These are phyloP conservation scores for Calliopsis andreniformis DNA, from an alignment of 1,140 invertebrate genomes.

Conservation along the genomic window DNA sequence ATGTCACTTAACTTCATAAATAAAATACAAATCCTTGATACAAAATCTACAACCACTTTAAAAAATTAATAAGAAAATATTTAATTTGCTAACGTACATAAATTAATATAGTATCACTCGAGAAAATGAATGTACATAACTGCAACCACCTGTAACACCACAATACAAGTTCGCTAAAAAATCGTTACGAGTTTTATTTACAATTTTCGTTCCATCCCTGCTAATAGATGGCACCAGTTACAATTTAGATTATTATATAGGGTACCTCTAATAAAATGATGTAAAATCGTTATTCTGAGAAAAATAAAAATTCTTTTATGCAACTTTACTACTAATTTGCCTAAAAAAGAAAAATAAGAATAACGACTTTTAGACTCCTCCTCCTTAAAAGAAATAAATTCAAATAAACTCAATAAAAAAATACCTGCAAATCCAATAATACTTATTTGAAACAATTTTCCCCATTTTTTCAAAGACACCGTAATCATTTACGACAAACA, in stretches of 20 bases:
- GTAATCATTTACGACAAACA: too few species aligned
- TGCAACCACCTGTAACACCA: constrained; percentile 41
- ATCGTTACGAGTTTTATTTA: constrained; percentile 21
- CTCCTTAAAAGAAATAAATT: background rate
- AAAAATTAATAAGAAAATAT: background rate
- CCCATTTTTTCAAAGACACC: too few species aligned
- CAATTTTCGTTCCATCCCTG: constrained; percentile 2
- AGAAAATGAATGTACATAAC: background rate
- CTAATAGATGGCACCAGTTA: constrained; percentile 25
- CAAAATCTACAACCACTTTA: too few species aligned
- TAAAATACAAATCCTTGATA: too few species aligned
- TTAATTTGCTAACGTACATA: background rate
- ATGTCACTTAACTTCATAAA: too few species aligned
- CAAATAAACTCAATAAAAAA: too few species aligned
- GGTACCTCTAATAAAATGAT: background rate
- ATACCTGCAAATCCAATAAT: too few species aligned
- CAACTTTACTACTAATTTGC: too few species aligned
- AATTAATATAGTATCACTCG: background rate
- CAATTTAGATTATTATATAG: background rate
- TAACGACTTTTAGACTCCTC: background rate
- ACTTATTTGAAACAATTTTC: too few species aligned
- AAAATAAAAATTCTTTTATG: background rate
- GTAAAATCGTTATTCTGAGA: background rate
- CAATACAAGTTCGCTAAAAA: background rate
- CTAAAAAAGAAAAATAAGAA: too few species aligned